These are phyloP conservation scores for Tipula vernalis DNA, from an alignment of 2,888 invertebrate genomes.

Conservation along the genomic window DNA sequence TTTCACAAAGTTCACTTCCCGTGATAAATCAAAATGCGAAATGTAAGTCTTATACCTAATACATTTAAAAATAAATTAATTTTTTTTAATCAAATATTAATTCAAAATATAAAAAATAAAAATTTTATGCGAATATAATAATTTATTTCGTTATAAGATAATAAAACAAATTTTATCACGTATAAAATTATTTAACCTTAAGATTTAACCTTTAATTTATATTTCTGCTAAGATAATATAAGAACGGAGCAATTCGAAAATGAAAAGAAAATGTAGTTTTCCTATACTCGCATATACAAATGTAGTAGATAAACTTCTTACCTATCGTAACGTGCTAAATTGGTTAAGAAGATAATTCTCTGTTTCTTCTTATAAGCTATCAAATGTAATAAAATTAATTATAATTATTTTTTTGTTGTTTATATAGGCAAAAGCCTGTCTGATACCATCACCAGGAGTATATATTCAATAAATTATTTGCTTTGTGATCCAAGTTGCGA, in stretches of 20 bases:
- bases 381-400: not conserved
- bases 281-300: not conserved
- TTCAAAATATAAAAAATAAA: not conserved
- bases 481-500: no score
- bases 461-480: no score
- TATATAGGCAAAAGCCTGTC: no score
- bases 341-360: not conserved
- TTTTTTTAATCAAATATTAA: not conserved
- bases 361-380: not conserved
- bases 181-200: not conserved
- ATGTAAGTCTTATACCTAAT: not conserved
- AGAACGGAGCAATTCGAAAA: not conserved
- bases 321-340: not conserved
- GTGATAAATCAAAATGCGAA: not conserved
- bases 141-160: not conserved
- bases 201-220: not conserved
- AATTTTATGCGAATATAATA: not conserved
- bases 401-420: not conserved
- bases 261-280: not conserved
- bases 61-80: not conserved
- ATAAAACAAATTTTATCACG: not conserved
- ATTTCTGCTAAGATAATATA: not conserved
- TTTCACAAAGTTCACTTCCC: not conserved
- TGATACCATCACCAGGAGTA: no score
- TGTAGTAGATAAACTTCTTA: not conserved